phyloP scores from a whole-genome alignment of 2,113 vertebrate genomes.

The Tringa solitaria region DNA sequence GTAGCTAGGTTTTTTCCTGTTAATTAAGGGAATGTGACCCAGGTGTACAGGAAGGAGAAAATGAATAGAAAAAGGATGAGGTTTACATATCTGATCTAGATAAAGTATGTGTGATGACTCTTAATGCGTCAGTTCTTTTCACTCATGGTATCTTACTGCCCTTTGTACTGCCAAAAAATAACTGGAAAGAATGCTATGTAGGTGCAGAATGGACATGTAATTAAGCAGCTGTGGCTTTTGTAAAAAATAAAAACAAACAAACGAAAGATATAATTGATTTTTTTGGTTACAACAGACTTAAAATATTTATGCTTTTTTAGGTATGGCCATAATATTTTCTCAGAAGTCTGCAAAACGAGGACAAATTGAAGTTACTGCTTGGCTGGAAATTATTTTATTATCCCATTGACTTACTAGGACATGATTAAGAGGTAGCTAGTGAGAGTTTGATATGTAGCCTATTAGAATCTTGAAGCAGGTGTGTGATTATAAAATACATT shows the following conservation, averaged over 20 bases:
- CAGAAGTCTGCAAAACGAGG: background rate
- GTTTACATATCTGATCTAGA: background rate
- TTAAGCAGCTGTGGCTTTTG: background rate
- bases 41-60: slow-evolving; percentile 18
- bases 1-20: background rate
- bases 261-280: background rate
- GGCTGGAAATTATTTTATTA: background rate
- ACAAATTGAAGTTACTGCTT: background rate
- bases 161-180: background rate
- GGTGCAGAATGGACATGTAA: background rate
- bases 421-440: background rate
- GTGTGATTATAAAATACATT: background rate
- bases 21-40: background rate
- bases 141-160: background rate
- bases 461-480: background rate
- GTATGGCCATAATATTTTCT: background rate
- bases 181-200: background rate
- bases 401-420: background rate
- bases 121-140: background rate
- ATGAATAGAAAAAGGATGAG: background rate
- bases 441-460: background rate
- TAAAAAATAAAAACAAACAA: background rate
- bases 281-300: background rate
- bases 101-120: background rate
- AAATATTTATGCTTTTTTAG: background rate